Conservation (phyloP, 2,797 vertebrate genomes). For the Loris lydekkerianus region DNA sequence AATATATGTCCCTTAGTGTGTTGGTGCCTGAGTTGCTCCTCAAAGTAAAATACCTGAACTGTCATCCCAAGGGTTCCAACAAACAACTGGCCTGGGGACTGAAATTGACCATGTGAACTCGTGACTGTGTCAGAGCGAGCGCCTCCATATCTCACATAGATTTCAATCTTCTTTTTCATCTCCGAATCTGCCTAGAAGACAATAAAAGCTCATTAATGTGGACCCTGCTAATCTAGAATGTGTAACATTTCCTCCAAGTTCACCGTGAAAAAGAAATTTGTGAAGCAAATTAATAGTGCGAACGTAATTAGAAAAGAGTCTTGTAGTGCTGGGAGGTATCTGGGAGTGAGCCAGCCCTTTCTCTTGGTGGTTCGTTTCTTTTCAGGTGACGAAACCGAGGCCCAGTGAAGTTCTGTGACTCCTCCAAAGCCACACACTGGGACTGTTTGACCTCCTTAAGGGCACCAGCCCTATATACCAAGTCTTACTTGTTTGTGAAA, state of each 20-base stretch:
- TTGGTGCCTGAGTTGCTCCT: neutral
- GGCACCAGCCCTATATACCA: neutral
- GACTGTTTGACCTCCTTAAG: neutral
- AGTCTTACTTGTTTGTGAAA: constrained; percentile 18
- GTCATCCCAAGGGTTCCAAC: neutral
- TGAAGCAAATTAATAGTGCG: neutral
- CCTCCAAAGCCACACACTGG: neutral
- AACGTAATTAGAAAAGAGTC: constrained; percentile 9
- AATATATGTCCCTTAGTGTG: accelerated
- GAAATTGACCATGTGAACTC: accelerated
- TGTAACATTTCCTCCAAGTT: neutral
- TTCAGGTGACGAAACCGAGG: neutral
- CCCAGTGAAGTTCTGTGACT: accelerated
- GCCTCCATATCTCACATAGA: neutral
- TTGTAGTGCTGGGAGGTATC: neutral
- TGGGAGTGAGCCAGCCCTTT: neutral
- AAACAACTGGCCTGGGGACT: neutral
- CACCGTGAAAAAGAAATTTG: neutral
- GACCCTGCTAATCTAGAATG: neutral
- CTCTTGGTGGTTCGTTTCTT: neutral
- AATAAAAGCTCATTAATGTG: constrained; percentile 46
- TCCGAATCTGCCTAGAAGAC: constrained; percentile 50
- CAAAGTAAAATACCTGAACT: neutral
- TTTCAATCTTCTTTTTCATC: constrained; percentile 35
- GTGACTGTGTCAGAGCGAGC: neutral